Evolutionary conservation across 2,797 vertebrate genomes (phyloP), one percentile per base, ranked within the genome.

Genomic region (Lindbergichthys nudifrons): DNA sequence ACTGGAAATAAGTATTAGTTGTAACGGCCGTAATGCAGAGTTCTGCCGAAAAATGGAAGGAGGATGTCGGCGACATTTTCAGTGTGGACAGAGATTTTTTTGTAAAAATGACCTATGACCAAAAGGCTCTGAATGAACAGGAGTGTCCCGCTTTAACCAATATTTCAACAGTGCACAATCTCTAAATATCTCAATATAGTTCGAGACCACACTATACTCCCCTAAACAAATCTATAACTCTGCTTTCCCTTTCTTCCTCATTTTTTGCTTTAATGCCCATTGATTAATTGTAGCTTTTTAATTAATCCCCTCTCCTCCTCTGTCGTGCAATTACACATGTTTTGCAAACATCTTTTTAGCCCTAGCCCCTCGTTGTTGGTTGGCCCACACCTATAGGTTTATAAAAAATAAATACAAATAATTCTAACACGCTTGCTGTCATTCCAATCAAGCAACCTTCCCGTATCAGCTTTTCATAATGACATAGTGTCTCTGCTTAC

Each of bases 401-500:
- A 36, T 54, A 8, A 26, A 18, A 15, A 57, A 30, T 21, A 2
- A 5, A 5, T 26, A 26, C 14, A 59, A 3, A 30, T 3, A 32
- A 10, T 58, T 19, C 43, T 30, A 45, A 58, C 10, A 12, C 36
- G 26, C 7, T 61, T n/a, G 19, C 52, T 80, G 51, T 69, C 48
- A 51, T 69, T 47, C 51, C 56, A 68, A 30, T 70, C 54, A 39
- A 75, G 46, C 43, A 46, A 39, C 48, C 10, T 61, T n/a, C 39
- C 42, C 2, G 15, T 68, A 42, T n/a, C 54, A 78, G 47, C 70
- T 68, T 43, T 52, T 36, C 64, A 70, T 74, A 65, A 50, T 51
- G 26, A 56, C 48, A 45, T 61, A 12, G 42, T 45, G n/a, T 75
- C 41, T 80, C 53, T 65, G 60, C 77, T 79, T 47, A 75, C 43